Evolutionary conservation across 2,797 vertebrate genomes (phyloP).

Genomic region (Chrysocyon brachyurus): DNA sequence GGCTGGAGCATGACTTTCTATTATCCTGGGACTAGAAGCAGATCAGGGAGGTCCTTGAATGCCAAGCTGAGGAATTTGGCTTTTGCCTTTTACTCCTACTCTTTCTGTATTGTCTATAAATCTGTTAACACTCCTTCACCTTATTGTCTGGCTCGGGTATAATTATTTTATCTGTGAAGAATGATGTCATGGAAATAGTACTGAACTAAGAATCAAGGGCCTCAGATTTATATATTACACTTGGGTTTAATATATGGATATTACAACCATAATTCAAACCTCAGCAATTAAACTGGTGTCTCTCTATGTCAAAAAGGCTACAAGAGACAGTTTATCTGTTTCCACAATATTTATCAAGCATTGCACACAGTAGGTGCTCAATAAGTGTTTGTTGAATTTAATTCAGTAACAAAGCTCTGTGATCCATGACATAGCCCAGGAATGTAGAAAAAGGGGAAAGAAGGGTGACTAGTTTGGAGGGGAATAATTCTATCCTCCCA

Average conservation of each 20-base stretch:
- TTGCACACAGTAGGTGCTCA: slow-evolving; percentile 21
- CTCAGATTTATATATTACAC: slow-evolving; percentile 77
- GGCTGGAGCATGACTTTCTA: neutral
- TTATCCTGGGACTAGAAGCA: slow-evolving; percentile 42
- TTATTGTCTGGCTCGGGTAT: slow-evolving; percentile 83
- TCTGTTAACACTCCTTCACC: slow-evolving; percentile 82
- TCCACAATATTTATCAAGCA: neutral
- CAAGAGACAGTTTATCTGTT: neutral
- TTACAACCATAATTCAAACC: slow-evolving; percentile 80
- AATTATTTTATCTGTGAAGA: slow-evolving; percentile 83
- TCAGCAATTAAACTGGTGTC: slow-evolving; percentile 65
- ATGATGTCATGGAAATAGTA: slow-evolving; percentile 83
- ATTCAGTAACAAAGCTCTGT: slow-evolving; percentile 2
- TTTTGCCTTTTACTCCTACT: slow-evolving; percentile 66
- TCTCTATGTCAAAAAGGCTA: slow-evolving; percentile 56
- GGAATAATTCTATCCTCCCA: neutral
- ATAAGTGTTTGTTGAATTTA: neutral
- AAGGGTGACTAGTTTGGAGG: neutral
- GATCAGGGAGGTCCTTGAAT: slow-evolving; percentile 58
- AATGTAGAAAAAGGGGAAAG: neutral
- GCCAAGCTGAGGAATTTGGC: slow-evolving; percentile 74
- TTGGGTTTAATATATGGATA: slow-evolving; percentile 76
- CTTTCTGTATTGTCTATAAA: slow-evolving; percentile 78
- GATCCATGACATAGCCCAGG: neutral
- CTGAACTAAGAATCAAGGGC: slow-evolving; percentile 65